Conservation (phyloP, 2,113 vertebrate species). For the Raja brachyura region DNA sequence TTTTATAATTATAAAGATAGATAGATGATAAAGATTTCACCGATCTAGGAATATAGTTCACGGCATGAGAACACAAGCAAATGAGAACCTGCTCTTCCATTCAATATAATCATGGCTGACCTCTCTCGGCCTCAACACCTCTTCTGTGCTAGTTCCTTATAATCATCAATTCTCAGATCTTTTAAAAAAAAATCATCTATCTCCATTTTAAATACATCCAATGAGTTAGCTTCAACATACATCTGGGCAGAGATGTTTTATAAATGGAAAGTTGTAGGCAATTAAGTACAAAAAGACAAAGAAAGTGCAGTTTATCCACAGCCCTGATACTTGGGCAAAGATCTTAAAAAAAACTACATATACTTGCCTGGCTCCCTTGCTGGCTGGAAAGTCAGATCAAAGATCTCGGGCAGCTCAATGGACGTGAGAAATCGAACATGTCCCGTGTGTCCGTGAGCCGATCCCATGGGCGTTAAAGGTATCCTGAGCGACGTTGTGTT, state of each 20-base stretch:
- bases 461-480: conserved; percentile 71
- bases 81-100: too few relatives aligned
- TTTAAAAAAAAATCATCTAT: too few relatives aligned
- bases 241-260: not conserved
- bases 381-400: conserved; percentile 68
- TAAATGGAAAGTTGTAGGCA: not conserved
- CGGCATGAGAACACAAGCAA: not conserved
- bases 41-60: not conserved
- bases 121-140: too few relatives aligned
- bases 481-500: conserved; percentile 58
- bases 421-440: conserved; percentile 92
- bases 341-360: not conserved
- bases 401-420: conserved; percentile 83
- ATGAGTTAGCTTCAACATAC: too few relatives aligned
- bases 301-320: not conserved
- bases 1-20: not conserved
- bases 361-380: conserved; percentile 53
- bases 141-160: too few relatives aligned
- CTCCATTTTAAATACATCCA: too few relatives aligned
- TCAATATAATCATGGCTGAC: too few relatives aligned
- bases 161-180: too few relatives aligned
- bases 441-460: conserved; percentile 89
- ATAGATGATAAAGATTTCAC: not conserved
- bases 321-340: not conserved
- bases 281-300: not conserved